Percentiles rank a stretch among this genome's conserved stretches.
phyloP scores from a whole-genome alignment of 2,888 invertebrate genomes.

The Nudaria mundana region DNA sequence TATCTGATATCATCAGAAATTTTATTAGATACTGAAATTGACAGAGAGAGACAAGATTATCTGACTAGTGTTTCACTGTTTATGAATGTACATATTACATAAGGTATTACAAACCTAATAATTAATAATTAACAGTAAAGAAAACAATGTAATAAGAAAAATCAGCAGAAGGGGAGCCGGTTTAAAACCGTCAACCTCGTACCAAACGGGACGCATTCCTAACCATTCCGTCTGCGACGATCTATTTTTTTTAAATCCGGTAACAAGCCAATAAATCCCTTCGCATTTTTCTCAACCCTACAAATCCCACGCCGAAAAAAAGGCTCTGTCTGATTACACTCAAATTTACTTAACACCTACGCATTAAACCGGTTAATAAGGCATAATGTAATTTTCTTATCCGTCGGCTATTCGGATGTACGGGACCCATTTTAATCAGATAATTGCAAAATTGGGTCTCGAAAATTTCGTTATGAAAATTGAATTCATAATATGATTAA shows the following conservation, averaged over 20 bases:
- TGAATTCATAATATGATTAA: constrained; percentile 46
- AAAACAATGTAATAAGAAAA: constrained; percentile 63
- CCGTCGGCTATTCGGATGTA: constrained; percentile 43
- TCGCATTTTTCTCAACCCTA: constrained; percentile 60
- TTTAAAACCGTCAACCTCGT: constrained; percentile 58
- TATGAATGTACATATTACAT: no score
- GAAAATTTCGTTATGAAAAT: constrained; percentile 65
- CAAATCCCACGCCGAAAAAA: constrained; percentile 54
- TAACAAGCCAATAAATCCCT: constrained; percentile 81
- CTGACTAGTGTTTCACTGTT: neutral
- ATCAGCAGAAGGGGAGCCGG: constrained; percentile 61
- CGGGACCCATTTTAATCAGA: constrained; percentile 69
- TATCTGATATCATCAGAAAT: no score
- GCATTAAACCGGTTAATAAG: constrained; percentile 73
- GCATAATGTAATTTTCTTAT: constrained; percentile 73
- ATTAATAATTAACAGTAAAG: no score
- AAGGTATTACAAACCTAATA: no score
- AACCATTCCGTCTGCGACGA: constrained; percentile 55
- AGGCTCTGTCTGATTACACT: constrained; percentile 77
- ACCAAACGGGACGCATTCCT: constrained; percentile 61
- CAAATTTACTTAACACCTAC: constrained; percentile 82
- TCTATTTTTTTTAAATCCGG: constrained; percentile 76
- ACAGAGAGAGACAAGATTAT: neutral
- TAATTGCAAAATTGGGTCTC: constrained; percentile 62
- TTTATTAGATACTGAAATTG: neutral